Percentiles rank a stretch among this genome's conserved stretches.
Evolutionary conservation across 2,888 invertebrate species (phyloP).

Genomic region (Vannuccia rotundouncinata): DNA sequence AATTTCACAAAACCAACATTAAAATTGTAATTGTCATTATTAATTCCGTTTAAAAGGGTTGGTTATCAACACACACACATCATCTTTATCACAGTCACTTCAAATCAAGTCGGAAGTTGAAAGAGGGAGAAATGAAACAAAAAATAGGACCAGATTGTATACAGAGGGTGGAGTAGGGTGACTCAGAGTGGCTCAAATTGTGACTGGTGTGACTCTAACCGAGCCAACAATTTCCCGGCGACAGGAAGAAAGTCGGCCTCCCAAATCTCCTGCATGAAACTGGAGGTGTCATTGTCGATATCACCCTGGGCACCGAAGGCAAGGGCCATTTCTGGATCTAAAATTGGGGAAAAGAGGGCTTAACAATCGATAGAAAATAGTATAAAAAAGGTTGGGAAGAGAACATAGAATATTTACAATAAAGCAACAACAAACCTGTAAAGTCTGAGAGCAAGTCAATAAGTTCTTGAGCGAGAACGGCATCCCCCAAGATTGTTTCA

Average conservation of each 20-base stretch:
- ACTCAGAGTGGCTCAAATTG: constrained; percentile 44
- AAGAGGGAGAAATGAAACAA: too few relatives aligned
- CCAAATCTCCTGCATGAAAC: constrained; percentile 50
- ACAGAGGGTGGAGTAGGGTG: not conserved
- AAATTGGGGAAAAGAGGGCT: constrained; percentile 22
- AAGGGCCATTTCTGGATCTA: constrained; percentile 47
- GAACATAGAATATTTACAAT: too few relatives aligned
- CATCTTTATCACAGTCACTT: too few relatives aligned
- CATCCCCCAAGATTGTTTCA: constrained; percentile 49
- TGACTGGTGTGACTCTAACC: constrained; percentile 50
- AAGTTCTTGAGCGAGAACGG: constrained; percentile 47
- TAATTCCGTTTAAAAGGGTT: too few relatives aligned
- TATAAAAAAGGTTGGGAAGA: too few relatives aligned
- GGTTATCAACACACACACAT: too few relatives aligned
- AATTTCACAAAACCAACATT: too few relatives aligned
- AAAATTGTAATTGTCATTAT: too few relatives aligned
- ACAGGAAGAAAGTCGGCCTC: constrained; percentile 53
- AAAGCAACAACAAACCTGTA: constrained; percentile 30
- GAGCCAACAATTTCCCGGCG: constrained; percentile 49
- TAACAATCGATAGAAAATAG: too few relatives aligned
- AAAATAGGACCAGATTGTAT: too few relatives aligned
- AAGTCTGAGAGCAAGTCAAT: constrained; percentile 46
- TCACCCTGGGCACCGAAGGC: constrained; percentile 43
- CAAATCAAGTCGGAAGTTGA: too few relatives aligned
- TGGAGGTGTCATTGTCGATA: constrained; percentile 47